These are phyloP conservation scores for Paratrypauchen microcephalus DNA, from an alignment of 2,797 vertebrate genomes.

Conservation along the genomic window DNA sequence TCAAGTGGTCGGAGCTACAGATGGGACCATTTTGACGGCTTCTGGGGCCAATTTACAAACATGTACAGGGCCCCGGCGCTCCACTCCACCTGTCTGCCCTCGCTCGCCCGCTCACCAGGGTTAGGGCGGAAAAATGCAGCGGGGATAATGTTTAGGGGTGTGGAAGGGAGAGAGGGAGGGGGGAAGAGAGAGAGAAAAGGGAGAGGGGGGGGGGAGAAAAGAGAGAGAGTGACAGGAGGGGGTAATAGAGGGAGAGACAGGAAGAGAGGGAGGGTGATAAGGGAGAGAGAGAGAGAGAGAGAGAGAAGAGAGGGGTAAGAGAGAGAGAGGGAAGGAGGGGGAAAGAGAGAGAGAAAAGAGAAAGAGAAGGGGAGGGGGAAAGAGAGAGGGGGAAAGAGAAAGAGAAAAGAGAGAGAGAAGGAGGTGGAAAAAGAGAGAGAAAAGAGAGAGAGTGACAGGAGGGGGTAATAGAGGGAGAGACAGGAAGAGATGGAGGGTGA, in stretches of 20 bases:
- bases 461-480: constrained; percentile 20
- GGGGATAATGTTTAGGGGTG: constrained; percentile 57
- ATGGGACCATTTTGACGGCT: constrained; percentile 82
- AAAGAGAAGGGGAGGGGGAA: too few relatives aligned
- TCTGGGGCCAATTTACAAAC: constrained; percentile 82
- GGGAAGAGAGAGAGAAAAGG: not conserved
- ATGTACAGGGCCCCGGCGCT: constrained; percentile 60
- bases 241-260: constrained; percentile 20
- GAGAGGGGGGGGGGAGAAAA: too few relatives aligned
- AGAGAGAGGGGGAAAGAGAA: too few relatives aligned
- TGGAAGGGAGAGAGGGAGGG: constrained; percentile 64
- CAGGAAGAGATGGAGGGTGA: too few relatives aligned
- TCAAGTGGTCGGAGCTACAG: constrained; percentile 73
- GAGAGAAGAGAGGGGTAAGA: too few relatives aligned
- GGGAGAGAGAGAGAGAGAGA: too few relatives aligned
- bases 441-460: not conserved
- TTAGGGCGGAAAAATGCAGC: constrained; percentile 33
- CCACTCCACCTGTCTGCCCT: constrained; percentile 76
- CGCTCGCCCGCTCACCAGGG: constrained; percentile 44
- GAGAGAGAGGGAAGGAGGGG: too few relatives aligned
- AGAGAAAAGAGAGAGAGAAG: constrained; percentile 56
- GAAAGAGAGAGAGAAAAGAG: too few relatives aligned
- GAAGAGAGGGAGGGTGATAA: too few relatives aligned
- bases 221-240: not conserved
- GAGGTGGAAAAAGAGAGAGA: not conserved